Conservation (phyloP, 2,888 invertebrate species). For the Papilio protenor region DNA sequence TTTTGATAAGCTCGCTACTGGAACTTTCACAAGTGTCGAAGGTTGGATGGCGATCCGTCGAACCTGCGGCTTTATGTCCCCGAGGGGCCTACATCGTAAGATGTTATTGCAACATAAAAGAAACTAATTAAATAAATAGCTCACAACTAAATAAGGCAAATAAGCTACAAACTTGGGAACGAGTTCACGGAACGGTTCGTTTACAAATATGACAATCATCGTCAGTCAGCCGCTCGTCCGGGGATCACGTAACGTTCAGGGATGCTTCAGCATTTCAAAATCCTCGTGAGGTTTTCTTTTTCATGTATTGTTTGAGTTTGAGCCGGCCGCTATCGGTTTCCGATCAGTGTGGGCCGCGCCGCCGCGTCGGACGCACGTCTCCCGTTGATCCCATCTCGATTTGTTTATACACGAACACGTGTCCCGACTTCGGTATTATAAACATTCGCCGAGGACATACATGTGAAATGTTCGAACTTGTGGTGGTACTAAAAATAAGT, state of each 20-base stretch:
- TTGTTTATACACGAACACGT: slow-evolving; percentile 43
- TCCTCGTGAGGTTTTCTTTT: slow-evolving; percentile 51
- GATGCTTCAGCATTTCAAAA: slow-evolving; percentile 47
- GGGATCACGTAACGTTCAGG: background rate
- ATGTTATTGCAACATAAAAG: background rate
- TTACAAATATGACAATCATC: slow-evolving; percentile 4
- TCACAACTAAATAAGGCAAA: background rate
- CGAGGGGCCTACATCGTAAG: background rate
- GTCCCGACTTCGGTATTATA: slow-evolving; percentile 30
- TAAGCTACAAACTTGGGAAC: background rate
- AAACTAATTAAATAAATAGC: background rate
- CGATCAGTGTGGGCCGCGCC: slow-evolving; percentile 71
- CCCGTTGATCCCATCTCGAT: slow-evolving; percentile 37
- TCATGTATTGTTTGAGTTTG: slow-evolving; percentile 48
- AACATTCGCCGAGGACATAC: slow-evolving; percentile 26
- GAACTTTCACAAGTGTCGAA: too few relatives aligned
- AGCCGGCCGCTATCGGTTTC: slow-evolving; percentile 63
- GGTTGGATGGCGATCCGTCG: too few relatives aligned
- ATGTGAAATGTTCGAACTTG: slow-evolving; percentile 18
- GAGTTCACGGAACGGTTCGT: background rate
- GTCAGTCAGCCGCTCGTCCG: background rate
- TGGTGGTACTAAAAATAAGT: background rate
- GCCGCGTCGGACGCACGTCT: slow-evolving; percentile 64
- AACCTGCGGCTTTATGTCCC: too few relatives aligned
- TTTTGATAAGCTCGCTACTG: too few relatives aligned